These are phyloP conservation scores for Aldrovandia affinis DNA, from an alignment of 2,797 vertebrate genomes.

Conservation along the genomic window DNA sequence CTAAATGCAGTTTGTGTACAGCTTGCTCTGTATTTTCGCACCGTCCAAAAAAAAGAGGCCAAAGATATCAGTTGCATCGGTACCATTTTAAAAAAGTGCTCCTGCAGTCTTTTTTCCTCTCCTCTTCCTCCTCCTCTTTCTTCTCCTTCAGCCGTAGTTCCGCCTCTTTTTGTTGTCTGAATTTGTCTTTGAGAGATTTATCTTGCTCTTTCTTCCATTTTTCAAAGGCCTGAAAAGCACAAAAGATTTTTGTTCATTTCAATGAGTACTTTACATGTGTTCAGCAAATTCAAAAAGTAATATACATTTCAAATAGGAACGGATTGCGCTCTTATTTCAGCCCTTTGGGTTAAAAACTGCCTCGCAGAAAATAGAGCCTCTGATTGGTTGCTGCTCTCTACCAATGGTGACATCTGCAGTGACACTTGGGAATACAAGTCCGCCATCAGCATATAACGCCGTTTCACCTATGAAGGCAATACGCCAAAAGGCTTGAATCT, in stretches of 20 bases:
- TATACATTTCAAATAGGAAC: too few species aligned
- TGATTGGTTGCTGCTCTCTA: too few species aligned
- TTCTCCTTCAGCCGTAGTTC: slow-evolving; percentile 75
- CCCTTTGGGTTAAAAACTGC: too few species aligned
- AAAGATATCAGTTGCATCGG: background rate
- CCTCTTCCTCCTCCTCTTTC: slow-evolving; percentile 75
- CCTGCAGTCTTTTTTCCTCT: slow-evolving; percentile 76
- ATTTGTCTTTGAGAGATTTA: slow-evolving; percentile 75
- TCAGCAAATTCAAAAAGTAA: too few species aligned
- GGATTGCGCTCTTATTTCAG: too few species aligned
- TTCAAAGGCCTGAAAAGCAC: slow-evolving; percentile 82
- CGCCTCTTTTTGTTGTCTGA: slow-evolving; percentile 71
- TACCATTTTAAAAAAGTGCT: slow-evolving; percentile 87
- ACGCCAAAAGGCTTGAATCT: too few species aligned
- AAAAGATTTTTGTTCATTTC: background rate
- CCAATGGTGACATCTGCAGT: too few species aligned
- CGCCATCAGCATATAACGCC: too few species aligned
- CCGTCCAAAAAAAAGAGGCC: background rate
- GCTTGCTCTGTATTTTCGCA: background rate
- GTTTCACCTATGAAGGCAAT: too few species aligned
- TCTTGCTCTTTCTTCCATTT: slow-evolving; percentile 87
- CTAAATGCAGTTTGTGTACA: background rate
- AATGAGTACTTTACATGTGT: too few species aligned
- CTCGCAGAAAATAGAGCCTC: too few species aligned
- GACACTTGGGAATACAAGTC: too few species aligned